A percentile compares a stretch with the other conserved stretches of the same genome.
Evolutionary conservation across 35 echinoderm and acorn worm genomes (phyloP).

Genomic region (Ptychodera flava): DNA sequence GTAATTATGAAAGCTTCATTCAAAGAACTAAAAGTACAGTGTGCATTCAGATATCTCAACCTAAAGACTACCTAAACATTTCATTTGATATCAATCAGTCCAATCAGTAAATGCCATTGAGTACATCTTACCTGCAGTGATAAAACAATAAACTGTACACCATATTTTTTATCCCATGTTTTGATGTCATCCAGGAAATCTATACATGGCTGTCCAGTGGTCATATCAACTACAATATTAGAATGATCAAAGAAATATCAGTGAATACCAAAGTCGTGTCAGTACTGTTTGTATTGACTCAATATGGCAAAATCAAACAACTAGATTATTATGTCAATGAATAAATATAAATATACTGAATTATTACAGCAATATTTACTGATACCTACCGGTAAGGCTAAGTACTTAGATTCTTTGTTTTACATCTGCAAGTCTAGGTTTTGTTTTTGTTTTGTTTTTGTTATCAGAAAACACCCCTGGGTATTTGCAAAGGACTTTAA

Average conservation of each 20-base stretch:
- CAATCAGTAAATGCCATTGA: neutral
- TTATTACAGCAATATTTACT: neutral
- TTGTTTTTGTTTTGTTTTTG: no score
- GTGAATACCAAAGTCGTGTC: neutral
- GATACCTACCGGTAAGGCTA: neutral
- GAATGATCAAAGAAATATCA: neutral
- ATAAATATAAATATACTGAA: neutral
- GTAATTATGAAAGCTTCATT: no score
- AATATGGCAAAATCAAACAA: neutral
- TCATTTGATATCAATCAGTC: no score
- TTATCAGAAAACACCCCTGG: no score
- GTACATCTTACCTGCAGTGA: slow-evolving; percentile 52
- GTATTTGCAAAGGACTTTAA: no score
- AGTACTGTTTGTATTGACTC: no score
- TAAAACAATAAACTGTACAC: slow-evolving; percentile 62
- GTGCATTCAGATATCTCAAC: no score
- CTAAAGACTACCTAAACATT: no score
- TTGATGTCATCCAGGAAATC: slow-evolving; percentile 73
- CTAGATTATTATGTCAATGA: neutral
- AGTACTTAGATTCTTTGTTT: neutral
- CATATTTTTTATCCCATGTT: slow-evolving; percentile 70
- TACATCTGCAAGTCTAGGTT: neutral
- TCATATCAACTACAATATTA: slow-evolving; percentile 72
- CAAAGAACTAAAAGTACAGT: no score
- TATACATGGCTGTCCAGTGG: slow-evolving; percentile 69